These are phyloP conservation scores for Dipus sagitta DNA, from an alignment of 2,797 vertebrate genomes.

Conservation along the genomic window DNA sequence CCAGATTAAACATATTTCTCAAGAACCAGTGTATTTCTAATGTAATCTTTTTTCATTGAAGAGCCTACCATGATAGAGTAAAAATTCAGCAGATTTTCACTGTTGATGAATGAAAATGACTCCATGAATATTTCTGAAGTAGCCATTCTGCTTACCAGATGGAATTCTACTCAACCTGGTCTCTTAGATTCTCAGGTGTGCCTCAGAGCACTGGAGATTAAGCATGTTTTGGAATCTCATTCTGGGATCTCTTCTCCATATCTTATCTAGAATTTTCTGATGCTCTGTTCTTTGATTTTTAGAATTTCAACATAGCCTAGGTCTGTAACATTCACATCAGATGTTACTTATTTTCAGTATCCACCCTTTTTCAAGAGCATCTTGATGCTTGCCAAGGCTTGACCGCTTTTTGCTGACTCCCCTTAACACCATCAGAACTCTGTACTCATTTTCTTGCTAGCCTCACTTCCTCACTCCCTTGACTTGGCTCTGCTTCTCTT, in stretches of 20 bases:
- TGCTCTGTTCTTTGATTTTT: neutral
- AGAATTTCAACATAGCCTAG: neutral
- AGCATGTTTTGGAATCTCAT: neutral
- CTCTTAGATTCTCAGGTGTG: neutral
- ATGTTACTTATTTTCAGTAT: neutral
- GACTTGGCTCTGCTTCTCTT: neutral
- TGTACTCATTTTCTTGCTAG: neutral
- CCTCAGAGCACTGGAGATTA: neutral
- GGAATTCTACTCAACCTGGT: neutral
- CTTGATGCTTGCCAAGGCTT: neutral
- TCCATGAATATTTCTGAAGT: neutral
- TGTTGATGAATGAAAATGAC: neutral
- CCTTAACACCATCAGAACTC: neutral
- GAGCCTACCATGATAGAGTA: neutral
- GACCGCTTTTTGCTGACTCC: neutral
- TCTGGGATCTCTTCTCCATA: neutral
- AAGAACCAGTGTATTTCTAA: neutral
- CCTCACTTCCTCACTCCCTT: accelerated
- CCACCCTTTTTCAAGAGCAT: too few relatives aligned
- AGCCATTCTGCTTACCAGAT: neutral
- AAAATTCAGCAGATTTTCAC: neutral
- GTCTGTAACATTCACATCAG: neutral
- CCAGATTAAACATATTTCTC: neutral
- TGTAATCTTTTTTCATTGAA: neutral
- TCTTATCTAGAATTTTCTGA: neutral